phyloP scores from a whole-genome alignment of 2,888 invertebrate genomes.

The Cepaea hortensis region DNA sequence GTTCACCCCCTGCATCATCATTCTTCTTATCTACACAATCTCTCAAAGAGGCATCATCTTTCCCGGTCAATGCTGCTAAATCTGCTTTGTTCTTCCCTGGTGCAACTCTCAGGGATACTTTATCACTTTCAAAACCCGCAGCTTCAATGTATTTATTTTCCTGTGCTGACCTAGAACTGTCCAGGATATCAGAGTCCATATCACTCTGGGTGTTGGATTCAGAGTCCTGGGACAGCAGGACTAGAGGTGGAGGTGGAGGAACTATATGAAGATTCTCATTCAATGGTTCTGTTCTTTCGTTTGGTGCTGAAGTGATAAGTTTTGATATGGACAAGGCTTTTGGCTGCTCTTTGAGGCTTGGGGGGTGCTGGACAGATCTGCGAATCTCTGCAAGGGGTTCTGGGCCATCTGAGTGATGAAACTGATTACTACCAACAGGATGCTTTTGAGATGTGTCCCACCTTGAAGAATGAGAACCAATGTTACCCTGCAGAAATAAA shows the following conservation, averaged over 20 bases:
- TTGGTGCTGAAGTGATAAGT: constrained; percentile 32
- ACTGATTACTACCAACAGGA: too few relatives aligned
- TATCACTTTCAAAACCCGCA: neutral
- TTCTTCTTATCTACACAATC: neutral
- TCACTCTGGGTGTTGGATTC: constrained; percentile 53
- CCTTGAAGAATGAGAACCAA: too few relatives aligned
- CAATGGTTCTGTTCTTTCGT: constrained; percentile 16
- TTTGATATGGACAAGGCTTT: constrained; percentile 9
- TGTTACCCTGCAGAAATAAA: too few relatives aligned
- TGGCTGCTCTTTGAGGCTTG: neutral
- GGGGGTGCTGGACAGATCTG: neutral
- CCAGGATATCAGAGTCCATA: constrained; percentile 56
- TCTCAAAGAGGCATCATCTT: neutral
- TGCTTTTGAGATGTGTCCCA: too few relatives aligned
- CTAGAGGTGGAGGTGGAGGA: constrained; percentile 44
- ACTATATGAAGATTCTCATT: constrained; percentile 25
- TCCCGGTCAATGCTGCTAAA: neutral
- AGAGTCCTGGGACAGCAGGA: constrained; percentile 12
- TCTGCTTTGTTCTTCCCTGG: neutral
- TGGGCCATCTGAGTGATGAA: too few relatives aligned
- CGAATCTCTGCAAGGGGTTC: neutral
- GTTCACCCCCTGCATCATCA: neutral
- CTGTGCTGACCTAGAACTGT: constrained; percentile 58
- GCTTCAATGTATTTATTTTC: constrained; percentile 51
- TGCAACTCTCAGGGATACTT: too few relatives aligned